A percentile compares a stretch with the other conserved stretches of the same genome.
Evolutionary conservation across 2,113 vertebrate genomes (phyloP).

Genomic region (Setophaga coronata): DNA sequence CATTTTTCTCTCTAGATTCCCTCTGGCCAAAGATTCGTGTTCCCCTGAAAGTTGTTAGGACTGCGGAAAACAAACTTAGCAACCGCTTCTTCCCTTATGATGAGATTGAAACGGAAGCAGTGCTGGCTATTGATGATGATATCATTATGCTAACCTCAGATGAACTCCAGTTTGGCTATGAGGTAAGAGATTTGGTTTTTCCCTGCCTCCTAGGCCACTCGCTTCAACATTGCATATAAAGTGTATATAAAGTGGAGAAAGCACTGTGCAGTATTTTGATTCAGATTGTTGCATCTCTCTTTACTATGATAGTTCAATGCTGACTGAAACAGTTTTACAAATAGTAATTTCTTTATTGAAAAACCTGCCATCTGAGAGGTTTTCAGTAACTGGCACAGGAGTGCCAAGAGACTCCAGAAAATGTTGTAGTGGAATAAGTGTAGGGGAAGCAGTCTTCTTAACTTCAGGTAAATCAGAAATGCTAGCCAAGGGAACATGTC

Average conservation of each 20-base stretch:
- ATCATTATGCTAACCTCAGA: conserved; percentile 99
- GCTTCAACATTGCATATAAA: not conserved
- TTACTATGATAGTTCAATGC: not conserved
- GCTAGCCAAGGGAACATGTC: not conserved
- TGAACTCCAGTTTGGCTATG: conserved; percentile 97
- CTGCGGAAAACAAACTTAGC: conserved; percentile 95
- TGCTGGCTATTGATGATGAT: conserved; percentile 95
- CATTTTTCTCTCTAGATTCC: conserved; percentile 75
- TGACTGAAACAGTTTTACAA: not conserved
- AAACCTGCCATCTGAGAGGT: not conserved
- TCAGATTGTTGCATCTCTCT: not conserved
- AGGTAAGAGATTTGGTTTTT: conserved; percentile 72
- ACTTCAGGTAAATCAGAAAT: not conserved
- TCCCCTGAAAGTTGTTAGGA: conserved; percentile 92
- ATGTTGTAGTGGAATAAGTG: not conserved
- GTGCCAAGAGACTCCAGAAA: not conserved
- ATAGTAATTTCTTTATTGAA: not conserved
- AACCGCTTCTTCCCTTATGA: conserved; percentile 99
- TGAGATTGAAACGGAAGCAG: conserved; percentile 95
- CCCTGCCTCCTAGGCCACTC: not conserved
- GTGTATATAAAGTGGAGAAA: not conserved
- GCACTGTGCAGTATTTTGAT: not conserved
- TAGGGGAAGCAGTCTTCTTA: not conserved
- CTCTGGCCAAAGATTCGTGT: conserved; percentile 97
- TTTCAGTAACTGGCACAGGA: not conserved